A percentile compares a stretch with the other conserved stretches of the same genome.
Evolutionary conservation across 2,888 invertebrate species (phyloP).

Genomic region (Cecidostiba fungosa): DNA sequence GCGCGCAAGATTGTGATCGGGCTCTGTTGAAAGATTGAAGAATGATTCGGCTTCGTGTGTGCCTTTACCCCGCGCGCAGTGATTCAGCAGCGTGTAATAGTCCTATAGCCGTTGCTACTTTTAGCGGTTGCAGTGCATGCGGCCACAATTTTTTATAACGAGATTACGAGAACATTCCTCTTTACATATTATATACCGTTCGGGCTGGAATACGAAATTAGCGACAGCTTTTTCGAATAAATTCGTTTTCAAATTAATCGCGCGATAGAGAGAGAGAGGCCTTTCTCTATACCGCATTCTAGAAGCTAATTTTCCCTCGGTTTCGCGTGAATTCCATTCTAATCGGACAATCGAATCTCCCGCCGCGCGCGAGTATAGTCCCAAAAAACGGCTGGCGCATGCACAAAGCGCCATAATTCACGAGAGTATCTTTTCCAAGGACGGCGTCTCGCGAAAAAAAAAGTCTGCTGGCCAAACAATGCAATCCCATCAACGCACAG

Average conservation of each 20-base stretch:
- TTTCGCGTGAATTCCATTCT: neutral
- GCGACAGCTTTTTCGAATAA: neutral
- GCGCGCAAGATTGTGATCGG: slow-evolving; percentile 26
- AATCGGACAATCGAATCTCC: neutral
- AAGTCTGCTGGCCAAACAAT: neutral
- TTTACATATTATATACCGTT: too few species aligned
- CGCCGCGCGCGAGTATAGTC: neutral
- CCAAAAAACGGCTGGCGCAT: neutral
- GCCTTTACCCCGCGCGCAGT: neutral
- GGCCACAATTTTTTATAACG: neutral
- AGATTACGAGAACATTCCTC: neutral
- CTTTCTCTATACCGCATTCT: neutral
- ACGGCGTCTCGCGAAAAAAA: neutral
- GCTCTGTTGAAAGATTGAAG: slow-evolving; percentile 33
- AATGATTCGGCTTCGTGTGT: neutral
- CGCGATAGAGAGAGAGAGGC: neutral
- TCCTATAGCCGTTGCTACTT: neutral
- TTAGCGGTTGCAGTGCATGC: neutral
- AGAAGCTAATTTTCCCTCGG: neutral
- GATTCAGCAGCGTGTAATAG: neutral
- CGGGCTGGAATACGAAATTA: neutral
- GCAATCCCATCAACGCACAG: neutral
- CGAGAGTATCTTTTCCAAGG: slow-evolving; percentile 6
- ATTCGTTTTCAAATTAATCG: neutral
- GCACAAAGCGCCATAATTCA: slow-evolving; percentile 5